Evolutionary conservation across 2,113 vertebrate genomes (phyloP), one percentile per base, ranked within the genome.

Genomic region (Strix aluco): DNA sequence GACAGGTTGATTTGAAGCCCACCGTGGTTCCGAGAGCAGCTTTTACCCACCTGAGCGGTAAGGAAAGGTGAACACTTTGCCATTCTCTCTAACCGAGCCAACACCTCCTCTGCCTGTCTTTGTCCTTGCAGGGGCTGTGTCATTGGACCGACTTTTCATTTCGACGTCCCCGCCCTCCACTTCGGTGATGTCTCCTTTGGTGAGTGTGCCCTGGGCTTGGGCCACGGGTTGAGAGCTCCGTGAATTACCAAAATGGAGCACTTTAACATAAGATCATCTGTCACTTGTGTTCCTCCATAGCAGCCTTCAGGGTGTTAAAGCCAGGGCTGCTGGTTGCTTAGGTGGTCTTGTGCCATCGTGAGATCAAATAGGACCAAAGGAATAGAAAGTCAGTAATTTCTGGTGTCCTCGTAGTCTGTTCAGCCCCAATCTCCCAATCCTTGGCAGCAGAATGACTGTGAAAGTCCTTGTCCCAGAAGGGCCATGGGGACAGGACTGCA

Each of bases 181-280:
- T 99, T 99, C 21, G 98, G 98, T 14, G 98, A 99, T 9, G 94
- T 99, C 91, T 98, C 98, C 73, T 99, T 98, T 66, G 99, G 99
- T 99, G 96, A 98, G 98, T 98, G 62, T 57, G 22, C 61, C 36
- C 52, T 55, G 83, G 73, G 36, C 40, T 65, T 7, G 20, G 42
- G n/a, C 47, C 46, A 0, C 13, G 6, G 14, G 12, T 17, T 9
- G 51, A 36, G 69, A n/a, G 55, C 6, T 49, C 34, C 38, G 18
- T 38, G 29, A 4, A 2, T 17, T 57, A 30, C 51, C 16, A 15
- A 47, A 85, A 46, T 2, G 13, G 58, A 73, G 46, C 14, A 21
- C 62, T 70, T 70, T 8, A 38, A 29, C 20, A 1, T 9, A 4
- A 66, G 40, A 88, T 30, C 73, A 40, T 58, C 67, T 4, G 3